These are phyloP conservation scores for Dreissena polymorpha DNA, from an alignment of 1,140 invertebrate genomes.

Conservation along the genomic window DNA sequence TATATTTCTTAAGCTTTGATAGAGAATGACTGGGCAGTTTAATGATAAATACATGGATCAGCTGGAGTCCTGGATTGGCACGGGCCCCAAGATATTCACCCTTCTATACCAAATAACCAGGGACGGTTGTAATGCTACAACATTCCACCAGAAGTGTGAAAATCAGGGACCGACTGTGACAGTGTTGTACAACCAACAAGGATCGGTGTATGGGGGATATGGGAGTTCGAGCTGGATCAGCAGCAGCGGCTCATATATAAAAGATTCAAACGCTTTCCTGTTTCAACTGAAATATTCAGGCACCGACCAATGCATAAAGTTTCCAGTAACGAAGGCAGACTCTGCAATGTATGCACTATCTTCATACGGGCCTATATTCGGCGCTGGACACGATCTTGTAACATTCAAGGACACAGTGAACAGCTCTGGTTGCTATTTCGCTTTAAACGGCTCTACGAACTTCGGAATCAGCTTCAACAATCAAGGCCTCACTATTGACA, in stretches of 20 bases:
- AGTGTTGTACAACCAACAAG: slow-evolving; percentile 52
- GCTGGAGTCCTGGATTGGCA: slow-evolving; percentile 38
- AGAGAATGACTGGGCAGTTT: slow-evolving; percentile 14
- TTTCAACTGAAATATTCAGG: slow-evolving; percentile 37
- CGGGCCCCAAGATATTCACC: slow-evolving; percentile 23
- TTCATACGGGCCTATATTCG: slow-evolving; percentile 37
- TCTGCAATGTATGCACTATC: slow-evolving; percentile 1
- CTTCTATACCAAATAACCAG: slow-evolving; percentile 41
- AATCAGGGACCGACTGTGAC: slow-evolving; percentile 57
- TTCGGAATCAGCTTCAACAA: slow-evolving; percentile 9
- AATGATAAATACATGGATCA: slow-evolving; percentile 21
- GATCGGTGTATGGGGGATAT: slow-evolving; percentile 58
- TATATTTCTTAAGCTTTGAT: no score
- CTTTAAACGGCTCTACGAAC: background rate
- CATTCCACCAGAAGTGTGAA: slow-evolving; percentile 57
- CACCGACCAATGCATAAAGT: background rate
- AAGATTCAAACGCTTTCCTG: slow-evolving; percentile 54
- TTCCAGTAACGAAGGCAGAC: slow-evolving; percentile 7
- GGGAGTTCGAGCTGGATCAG: slow-evolving; percentile 39
- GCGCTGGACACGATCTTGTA: slow-evolving; percentile 22
- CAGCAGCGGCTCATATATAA: slow-evolving; percentile 12
- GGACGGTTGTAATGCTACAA: slow-evolving; percentile 41
- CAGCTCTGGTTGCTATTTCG: background rate
- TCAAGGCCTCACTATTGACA: background rate
- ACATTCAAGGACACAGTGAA: slow-evolving; percentile 12